Evolutionary conservation across 1,140 invertebrate genomes (phyloP).

Genomic region (Drosophila pruinosa): DNA sequence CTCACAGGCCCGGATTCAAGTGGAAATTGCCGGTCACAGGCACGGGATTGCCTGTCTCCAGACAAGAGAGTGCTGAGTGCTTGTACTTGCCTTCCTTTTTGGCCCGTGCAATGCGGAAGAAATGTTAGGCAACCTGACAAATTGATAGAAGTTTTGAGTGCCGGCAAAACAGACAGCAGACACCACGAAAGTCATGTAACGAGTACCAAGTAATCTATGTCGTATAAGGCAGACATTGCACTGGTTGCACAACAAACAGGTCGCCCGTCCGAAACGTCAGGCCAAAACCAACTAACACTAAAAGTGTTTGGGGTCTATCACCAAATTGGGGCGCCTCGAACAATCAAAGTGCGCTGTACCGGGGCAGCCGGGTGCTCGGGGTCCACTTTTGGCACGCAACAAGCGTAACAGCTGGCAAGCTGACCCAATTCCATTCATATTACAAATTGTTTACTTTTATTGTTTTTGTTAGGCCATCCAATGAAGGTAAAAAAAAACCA

Average conservation of each 20-base stretch:
- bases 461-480: constrained; percentile 36
- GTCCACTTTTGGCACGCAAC: constrained; percentile 58
- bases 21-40: background rate
- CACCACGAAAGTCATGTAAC: constrained; percentile 11
- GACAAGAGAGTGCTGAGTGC: background rate
- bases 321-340: constrained; percentile 55
- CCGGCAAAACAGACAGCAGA: constrained; percentile 7
- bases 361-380: constrained; percentile 3
- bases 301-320: constrained; percentile 23
- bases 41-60: constrained; percentile 1
- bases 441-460: constrained; percentile 56
- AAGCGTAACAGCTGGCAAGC: constrained; percentile 59
- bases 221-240: background rate
- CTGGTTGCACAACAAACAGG: constrained; percentile 28
- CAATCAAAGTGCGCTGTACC: constrained; percentile 62
- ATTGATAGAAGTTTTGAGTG: constrained; percentile 40
- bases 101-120: constrained; percentile 36
- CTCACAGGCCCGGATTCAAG: constrained; percentile 20
- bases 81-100: constrained; percentile 7
- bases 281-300: constrained; percentile 36
- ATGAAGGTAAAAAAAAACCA: background rate
- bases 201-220: constrained; percentile 3
- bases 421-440: constrained; percentile 69
- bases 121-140: constrained; percentile 27
- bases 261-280: constrained; percentile 64